Evolutionary conservation across 2,113 vertebrate species (phyloP), one percentile per base, ranked within the genome.

Genomic region (Rallus limicola): DNA sequence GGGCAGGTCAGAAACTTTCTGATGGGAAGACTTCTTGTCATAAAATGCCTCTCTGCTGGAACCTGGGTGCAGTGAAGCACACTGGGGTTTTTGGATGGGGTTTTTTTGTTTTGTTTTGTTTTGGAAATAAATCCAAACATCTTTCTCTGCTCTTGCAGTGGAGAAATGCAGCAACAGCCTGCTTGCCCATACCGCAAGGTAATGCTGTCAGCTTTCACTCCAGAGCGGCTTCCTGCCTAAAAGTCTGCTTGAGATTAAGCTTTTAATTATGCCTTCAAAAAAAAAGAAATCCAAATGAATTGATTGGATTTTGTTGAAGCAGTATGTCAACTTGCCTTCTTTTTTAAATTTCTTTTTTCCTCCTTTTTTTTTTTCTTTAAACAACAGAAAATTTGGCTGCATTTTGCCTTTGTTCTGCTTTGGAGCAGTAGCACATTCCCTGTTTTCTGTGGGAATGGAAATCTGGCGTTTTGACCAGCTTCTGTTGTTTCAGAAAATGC

Each of bases 401-500:
- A 0, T 77, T 95, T 82, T 86, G 63, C 67, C 52, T 90, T 93
- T 96, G 68, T 95, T 96, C 92, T 82, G 48, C 44, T 86, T 88
- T 96, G 68, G 85, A 94, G 60, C 63, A 81, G 82, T 93, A 83
- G 85, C 85, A 31, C 46, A 25, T 92, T 92, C 82, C 46, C 62
- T 2, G 0, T 82, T 75, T 87, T 85, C 31, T 93, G 46, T 63
- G 42, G 56, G 75, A 94, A 93, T 93, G 71, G 88, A 94, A 96
- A 95, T 71, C 64, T 93, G 82, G 85, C 38, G 0, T 67, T 60
- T 77, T 83, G 75, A 90, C 68, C 69, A 34, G 68, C 90, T 93
- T 91, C 92, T 90, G 71, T 86, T 92, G 56, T 74, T 94, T 88
- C 86, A 96, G 29, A 92, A 92, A 92, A 64, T 10, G 42, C 67